Conservation (phyloP, 2,888 invertebrate genomes). For the Platynereis dumerilii region DNA sequence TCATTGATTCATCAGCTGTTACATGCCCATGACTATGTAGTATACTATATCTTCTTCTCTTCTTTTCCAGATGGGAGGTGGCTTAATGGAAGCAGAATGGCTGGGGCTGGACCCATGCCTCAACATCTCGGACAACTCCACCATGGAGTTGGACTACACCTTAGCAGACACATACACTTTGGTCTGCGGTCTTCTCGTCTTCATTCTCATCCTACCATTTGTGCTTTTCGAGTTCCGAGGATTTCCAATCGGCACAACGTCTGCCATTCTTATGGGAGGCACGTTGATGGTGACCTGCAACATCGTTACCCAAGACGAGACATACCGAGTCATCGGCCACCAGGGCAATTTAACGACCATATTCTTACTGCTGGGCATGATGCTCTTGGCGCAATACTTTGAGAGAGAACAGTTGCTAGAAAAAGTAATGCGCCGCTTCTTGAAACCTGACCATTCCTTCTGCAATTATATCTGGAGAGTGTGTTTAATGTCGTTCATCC, state of each 20-base stretch:
- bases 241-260: conserved; percentile 37
- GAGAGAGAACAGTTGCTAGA: conserved; percentile 38
- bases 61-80: too few species aligned
- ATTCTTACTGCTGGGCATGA: conserved; percentile 40
- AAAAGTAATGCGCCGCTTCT: conserved; percentile 27
- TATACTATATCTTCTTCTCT: too few species aligned
- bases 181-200: conserved; percentile 32
- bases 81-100: too few species aligned
- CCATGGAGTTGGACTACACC: conserved; percentile 14
- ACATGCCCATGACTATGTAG: too few species aligned
- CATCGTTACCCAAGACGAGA: conserved; percentile 35
- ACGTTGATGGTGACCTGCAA: conserved; percentile 36
- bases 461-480: conserved; percentile 35
- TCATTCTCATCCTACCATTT: conserved; percentile 37
- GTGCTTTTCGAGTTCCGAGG: conserved; percentile 35
- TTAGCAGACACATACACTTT: conserved; percentile 32
- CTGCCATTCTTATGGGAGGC: conserved; percentile 37
- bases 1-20: too few species aligned
- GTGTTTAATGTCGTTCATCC: conserved; percentile 29
- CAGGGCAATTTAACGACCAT: conserved; percentile 33
- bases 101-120: not conserved
- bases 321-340: conserved; percentile 36
- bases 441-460: conserved; percentile 31
- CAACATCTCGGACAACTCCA: not conserved
- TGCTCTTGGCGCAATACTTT: conserved; percentile 39